Base-by-base conservation (phyloP, 2,113 vertebrate genomes). In the Apteryx owenii region DNA sequence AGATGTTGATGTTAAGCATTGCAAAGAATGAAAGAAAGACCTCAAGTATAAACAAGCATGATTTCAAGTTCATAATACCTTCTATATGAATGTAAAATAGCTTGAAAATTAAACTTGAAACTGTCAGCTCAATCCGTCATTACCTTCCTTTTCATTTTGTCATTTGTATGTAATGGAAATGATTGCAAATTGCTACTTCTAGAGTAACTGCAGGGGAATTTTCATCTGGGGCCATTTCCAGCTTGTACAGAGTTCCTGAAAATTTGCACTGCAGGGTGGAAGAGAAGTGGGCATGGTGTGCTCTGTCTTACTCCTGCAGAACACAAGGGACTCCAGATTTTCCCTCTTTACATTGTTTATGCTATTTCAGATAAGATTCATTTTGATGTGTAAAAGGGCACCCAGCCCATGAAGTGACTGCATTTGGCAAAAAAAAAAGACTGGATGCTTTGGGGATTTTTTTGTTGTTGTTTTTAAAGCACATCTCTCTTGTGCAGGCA, bases 21-120 rank as follows among this genome's bases (percentile, higher is more conserved):
- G 6, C 29, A 84, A 96, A 89, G 66, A 89, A 70, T 79, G 56
- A 90, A 84, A 88, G 68, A 84, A 81, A 88, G 85, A 51, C 46
- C 88, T 93, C 21, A 56, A 78, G 85, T 94, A 64, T 21, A 95
- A 94, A 81, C 60, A 93, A 78, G 61, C 82, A 18, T 78, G 40
- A 90, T 95, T 95, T 92, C 65, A 89, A 68, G n/a, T 79, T 70
- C 60, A 54, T 82, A 94, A 90, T 94, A 68, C 51, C 33, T 86
- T 94, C 86, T 70, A 61, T 84, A 71, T 75, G 65, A 56, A 68
- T 81, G 65, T 58, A 69, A 96, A 94, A 92, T 76, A 81, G 51
- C 73, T 90, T 90, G 42, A 85, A 94, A 62, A 56, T 93, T 85
- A 83, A 88, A 65, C 79, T 76, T 65, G 64, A 85, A 91, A 76